phyloP scores from a whole-genome alignment of 2,888 invertebrate species.

The Cantharis nigra region DNA sequence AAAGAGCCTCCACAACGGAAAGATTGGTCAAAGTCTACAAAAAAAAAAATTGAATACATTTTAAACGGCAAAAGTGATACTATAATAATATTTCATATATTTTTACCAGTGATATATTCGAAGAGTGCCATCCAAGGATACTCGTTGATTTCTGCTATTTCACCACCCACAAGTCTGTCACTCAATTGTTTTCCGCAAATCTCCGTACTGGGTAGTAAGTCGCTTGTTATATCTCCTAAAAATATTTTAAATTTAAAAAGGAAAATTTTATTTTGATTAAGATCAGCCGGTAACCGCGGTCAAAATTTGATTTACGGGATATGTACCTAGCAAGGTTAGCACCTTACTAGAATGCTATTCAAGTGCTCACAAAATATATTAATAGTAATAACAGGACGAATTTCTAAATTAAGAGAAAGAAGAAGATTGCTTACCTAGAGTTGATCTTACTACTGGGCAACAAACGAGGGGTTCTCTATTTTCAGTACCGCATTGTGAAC shows the following conservation, averaged over 20 bases:
- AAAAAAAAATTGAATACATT: background rate
- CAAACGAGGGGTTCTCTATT: conserved; percentile 65
- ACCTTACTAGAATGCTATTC: too few relatives aligned
- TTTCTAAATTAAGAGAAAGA: too few relatives aligned
- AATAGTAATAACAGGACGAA: too few relatives aligned
- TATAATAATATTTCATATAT: background rate
- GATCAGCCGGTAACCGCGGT: too few relatives aligned
- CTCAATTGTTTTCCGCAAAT: background rate
- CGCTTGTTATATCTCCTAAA: background rate
- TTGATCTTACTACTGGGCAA: conserved; percentile 37
- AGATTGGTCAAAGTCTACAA: background rate
- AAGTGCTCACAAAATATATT: too few relatives aligned
- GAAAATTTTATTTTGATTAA: background rate
- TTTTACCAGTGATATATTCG: conserved; percentile 38
- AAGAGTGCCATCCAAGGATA: conserved; percentile 67
- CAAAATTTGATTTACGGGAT: too few relatives aligned
- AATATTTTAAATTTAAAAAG: background rate
- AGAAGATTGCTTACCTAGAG: background rate
- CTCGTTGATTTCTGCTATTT: conserved; percentile 65
- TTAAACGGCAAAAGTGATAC: background rate
- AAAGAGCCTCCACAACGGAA: background rate
- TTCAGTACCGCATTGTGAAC: conserved; percentile 70
- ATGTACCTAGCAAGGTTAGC: too few relatives aligned
- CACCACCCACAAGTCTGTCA: conserved; percentile 50
- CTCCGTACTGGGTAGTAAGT: background rate